Evolutionary conservation across 2,113 vertebrate genomes (phyloP).

Genomic region (Sarotherodon lohbergeri): DNA sequence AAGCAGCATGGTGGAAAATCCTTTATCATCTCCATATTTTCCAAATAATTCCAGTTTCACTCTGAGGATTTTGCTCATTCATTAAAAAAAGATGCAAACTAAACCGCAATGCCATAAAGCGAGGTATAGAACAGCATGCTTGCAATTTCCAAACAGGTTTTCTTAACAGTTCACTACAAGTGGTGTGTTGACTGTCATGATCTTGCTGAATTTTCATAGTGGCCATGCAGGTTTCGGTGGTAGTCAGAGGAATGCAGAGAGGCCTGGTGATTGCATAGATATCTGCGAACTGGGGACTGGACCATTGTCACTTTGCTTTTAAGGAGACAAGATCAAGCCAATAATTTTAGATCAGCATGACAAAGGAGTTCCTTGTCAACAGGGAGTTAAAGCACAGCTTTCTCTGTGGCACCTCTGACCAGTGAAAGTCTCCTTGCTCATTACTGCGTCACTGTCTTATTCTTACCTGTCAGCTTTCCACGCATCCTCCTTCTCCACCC

Average conservation of each 20-base stretch:
- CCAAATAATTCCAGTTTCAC: background rate
- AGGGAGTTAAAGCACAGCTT: background rate
- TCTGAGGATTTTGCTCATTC: background rate
- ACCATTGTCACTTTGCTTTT: background rate
- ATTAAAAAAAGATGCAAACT: background rate
- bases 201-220: constrained; percentile 37
- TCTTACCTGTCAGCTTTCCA: constrained; percentile 31
- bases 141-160: constrained; percentile 54
- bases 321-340: background rate
- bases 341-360: constrained; percentile 8
- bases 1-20: background rate
- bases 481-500: constrained; percentile 33
- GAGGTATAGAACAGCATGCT: background rate
- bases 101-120: background rate
- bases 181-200: constrained; percentile 41
- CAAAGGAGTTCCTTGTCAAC: background rate
- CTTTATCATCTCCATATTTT: background rate
- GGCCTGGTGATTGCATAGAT: background rate
- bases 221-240: constrained; percentile 55
- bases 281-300: background rate
- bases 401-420: constrained; percentile 9
- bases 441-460: constrained; percentile 28
- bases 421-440: constrained; percentile 37
- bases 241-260: constrained; percentile 31
- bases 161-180: background rate